Conservation (phyloP, 1,140 invertebrate genomes). For the Scaptomyza hsui region DNA sequence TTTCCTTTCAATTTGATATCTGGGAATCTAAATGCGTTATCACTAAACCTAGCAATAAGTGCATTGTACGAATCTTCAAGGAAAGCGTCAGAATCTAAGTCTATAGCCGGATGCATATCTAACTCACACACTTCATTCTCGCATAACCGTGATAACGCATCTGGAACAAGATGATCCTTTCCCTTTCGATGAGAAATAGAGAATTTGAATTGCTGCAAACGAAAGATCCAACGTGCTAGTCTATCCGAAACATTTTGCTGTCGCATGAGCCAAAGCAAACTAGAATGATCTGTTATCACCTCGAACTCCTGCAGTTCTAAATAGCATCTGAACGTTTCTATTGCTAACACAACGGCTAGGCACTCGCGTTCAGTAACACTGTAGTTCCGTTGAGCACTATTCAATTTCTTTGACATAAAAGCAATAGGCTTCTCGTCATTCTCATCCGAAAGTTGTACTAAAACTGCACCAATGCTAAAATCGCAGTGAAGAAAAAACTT, state of each 20-base stretch:
- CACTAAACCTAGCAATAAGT: no score
- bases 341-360: no score
- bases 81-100: background rate
- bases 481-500: conserved; percentile 6
- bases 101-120: background rate
- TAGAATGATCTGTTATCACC: no score
- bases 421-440: no score
- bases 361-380: no score
- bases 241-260: background rate
- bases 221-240: background rate
- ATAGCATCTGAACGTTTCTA: no score
- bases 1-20: background rate
- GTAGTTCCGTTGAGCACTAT: no score
- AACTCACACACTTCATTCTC: no score
- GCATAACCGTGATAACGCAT: background rate
- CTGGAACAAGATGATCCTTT: background rate
- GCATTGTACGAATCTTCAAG: background rate
- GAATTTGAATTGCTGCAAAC: background rate
- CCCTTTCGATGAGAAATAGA: background rate
- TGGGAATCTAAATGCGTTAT: background rate
- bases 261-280: no score
- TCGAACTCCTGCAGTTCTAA: no score
- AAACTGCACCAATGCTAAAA: conserved; percentile 4
- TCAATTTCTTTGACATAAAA: no score
- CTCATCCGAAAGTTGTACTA: no score